These are phyloP conservation scores for Drosophila seclusa DNA, from an alignment of 2,888 invertebrate genomes.

Conservation along the genomic window DNA sequence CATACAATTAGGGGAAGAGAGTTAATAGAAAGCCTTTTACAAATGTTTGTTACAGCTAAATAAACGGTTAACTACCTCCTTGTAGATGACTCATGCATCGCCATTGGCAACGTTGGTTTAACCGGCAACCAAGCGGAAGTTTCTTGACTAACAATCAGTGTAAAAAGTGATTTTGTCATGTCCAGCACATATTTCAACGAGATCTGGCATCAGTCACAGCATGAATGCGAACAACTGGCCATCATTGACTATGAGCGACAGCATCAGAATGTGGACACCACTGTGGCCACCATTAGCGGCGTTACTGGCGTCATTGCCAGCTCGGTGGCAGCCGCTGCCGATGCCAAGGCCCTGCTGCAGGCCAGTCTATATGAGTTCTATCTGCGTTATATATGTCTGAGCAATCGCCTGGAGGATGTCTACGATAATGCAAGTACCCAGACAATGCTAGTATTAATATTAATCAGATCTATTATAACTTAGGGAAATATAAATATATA, in stretches of 20 bases:
- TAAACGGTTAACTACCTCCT: background rate
- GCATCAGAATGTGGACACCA: conserved; percentile 86
- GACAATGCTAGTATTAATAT: background rate
- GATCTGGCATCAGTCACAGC: conserved; percentile 88
- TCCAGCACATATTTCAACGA: conserved; percentile 90
- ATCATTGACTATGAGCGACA: conserved; percentile 87
- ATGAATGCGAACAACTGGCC: conserved; percentile 83
- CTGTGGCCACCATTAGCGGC: conserved; percentile 85
- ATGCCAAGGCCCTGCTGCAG: conserved; percentile 85
- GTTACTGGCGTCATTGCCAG: conserved; percentile 81
- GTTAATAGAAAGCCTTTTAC: background rate
- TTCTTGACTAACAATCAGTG: conserved; percentile 6
- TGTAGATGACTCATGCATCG: background rate
- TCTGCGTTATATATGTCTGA: conserved; percentile 91
- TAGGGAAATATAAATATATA: background rate
- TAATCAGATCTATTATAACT: background rate
- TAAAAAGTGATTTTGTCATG: conserved; percentile 85
- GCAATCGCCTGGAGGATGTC: conserved; percentile 91
- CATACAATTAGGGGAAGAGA: background rate
- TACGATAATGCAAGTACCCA: conserved; percentile 88
- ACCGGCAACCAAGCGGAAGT: background rate
- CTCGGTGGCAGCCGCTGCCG: conserved; percentile 65
- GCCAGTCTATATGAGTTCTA: conserved; percentile 89
- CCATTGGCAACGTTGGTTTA: conserved; percentile 43
- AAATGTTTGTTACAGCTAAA: background rate